Evolutionary conservation across 1,140 invertebrate genomes (phyloP).

Genomic region (Neodiprion pinetum): DNA sequence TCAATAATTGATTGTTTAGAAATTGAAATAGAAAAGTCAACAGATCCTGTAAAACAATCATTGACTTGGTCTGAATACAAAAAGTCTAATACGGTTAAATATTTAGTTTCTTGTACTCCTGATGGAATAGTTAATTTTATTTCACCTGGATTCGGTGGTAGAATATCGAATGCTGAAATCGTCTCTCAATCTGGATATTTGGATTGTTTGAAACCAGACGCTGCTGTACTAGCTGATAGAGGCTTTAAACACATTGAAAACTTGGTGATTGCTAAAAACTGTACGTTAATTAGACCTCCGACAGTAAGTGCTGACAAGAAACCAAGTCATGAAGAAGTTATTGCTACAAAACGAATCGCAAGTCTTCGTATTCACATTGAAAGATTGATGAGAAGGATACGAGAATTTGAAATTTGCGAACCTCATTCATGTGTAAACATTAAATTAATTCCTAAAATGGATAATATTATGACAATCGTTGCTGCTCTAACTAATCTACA

Average conservation of each 20-base stretch:
- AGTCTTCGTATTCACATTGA: constrained; percentile 44
- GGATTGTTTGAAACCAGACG: no score
- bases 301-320: constrained; percentile 54
- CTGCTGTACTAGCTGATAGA: constrained; percentile 31
- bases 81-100: no score
- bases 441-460: background rate
- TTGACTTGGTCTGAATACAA: no score
- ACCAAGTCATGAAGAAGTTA: constrained; percentile 41
- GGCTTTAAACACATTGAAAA: constrained; percentile 34
- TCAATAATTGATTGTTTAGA: no score
- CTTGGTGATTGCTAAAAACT: constrained; percentile 19
- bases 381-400: constrained; percentile 38
- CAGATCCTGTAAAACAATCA: no score
- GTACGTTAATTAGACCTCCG: constrained; percentile 31
- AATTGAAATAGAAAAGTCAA: no score
- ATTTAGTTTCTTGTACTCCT: no score
- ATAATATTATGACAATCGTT: background rate
- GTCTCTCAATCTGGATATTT: no score
- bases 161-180: no score
- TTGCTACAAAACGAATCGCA: constrained; percentile 43
- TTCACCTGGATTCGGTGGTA: no score
- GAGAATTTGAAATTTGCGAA: constrained; percentile 32
- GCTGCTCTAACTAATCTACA: background rate
- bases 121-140: no score
- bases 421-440: background rate